Evolutionary conservation across 2,888 invertebrate species (phyloP), one percentile per base, ranked within the genome.

Genomic region (Cryptops parisi): DNA sequence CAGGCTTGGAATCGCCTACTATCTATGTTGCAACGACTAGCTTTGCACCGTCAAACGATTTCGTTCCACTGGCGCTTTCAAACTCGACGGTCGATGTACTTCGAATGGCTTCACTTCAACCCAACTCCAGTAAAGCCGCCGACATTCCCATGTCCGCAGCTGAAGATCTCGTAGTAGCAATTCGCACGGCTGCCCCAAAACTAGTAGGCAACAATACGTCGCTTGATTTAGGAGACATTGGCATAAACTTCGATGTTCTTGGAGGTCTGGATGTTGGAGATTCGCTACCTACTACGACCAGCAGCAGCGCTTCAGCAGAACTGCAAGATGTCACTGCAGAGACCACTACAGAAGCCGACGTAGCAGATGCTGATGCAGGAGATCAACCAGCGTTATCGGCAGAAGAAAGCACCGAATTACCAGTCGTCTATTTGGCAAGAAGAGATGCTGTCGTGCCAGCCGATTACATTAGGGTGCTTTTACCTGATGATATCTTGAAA

Each of bases 151-250:
- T 22, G 12, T 21, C 41, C 1, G 51, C 51, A 17, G 51, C 51
- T 17, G 51, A 51, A 43, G 51, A 51, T 25, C 43, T 51, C 19
- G 51, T 51, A 3, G 43, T 43, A 15, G 51, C 51, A n/a, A 51
- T 51, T n/a, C 41, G 43, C 15, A 25, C n/a, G 17, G 41, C 51
- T 24, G 51, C 51, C 5, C 51, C 51, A 2, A 3, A n/a, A 3
- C 19, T 50, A 25, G 44, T 27, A 9, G 44, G 44, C 21, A 51
- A 43, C 26, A 26, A 12, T 1, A 44, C 51, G 1, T 17, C 43
- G 3, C 26, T 26, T 2, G 43, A 24, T 26, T 21, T 41, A n/a
- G 49, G 21, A 2, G 49, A 49, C 15, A 2, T 49, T n/a, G 19
- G 47, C 19, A 45, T 19, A 19, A 45, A 19, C 15, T 45, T 3